phyloP scores from a whole-genome alignment of 2,888 invertebrate species.

The Orthosia cruda region DNA sequence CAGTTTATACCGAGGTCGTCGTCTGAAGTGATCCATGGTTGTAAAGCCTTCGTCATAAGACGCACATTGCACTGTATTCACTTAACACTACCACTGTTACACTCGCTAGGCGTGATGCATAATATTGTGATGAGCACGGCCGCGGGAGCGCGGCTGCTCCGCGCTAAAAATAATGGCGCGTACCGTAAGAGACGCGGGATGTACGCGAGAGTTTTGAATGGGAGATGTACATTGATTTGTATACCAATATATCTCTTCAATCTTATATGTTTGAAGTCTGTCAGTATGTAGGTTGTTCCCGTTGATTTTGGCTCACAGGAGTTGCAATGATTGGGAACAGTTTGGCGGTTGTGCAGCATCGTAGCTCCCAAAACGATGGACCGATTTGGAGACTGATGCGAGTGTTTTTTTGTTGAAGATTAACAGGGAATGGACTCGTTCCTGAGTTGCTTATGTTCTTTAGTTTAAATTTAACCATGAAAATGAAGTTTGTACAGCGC shows the following conservation, averaged over 20 bases:
- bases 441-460: too few relatives aligned
- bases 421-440: too few relatives aligned
- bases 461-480: too few relatives aligned
- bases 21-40: conserved; percentile 85
- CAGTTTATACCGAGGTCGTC: conserved; percentile 82
- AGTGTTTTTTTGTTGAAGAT: too few relatives aligned
- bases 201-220: conserved; percentile 52
- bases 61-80: conserved; percentile 82
- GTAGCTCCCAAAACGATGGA: too few relatives aligned
- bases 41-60: conserved; percentile 87
- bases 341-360: too few relatives aligned
- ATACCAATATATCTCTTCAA: conserved; percentile 2
- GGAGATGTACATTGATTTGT: conserved; percentile 64
- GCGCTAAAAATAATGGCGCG: conserved; percentile 86
- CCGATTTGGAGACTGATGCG: too few relatives aligned
- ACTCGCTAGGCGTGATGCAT: conserved; percentile 61
- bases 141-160: conserved; percentile 78
- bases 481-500: too few relatives aligned
- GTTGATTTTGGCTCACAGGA: not conserved
- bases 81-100: conserved; percentile 72
- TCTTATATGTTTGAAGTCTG: not conserved
- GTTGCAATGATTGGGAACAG: not conserved
- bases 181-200: conserved; percentile 65
- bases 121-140: conserved; percentile 70
- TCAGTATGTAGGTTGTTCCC: not conserved